Base-by-base conservation (phyloP, 2,888 invertebrate species). In the Leptopterna dolabrata region DNA sequence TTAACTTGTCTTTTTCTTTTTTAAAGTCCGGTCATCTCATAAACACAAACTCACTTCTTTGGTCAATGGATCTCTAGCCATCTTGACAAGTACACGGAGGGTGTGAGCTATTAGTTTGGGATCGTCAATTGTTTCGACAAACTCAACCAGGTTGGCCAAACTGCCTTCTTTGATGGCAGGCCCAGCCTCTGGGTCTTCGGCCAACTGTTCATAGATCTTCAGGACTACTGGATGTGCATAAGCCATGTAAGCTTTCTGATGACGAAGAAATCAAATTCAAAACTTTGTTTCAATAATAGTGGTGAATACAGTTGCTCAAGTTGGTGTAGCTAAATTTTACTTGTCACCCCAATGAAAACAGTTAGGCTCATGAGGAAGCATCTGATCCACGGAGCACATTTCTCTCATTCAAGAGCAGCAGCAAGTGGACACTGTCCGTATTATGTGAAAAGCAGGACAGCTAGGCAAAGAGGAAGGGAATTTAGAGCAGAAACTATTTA, bases 41-140 rank as follows among this genome's bases (percentile, higher is more conserved):
- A 2, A 36, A 36, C 36, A 36, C 7, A 7, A 24, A 36, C 76
- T 29, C 29, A 86, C 86, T 36, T 86, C 86, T 51, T 76, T 86
- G 29, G 86, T 76, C 45, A 86, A 16, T 16, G 86, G 86, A 76
- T 86, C 86, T 73, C 86, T 43, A n/a, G 76, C 73, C 86, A 86
- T 86, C 51, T 86, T 86, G 4, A 86, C 76, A 19, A 86, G 76
- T 6, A 86, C 86, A 11, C 76, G 51, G 19, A 86, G 41, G 1
- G 86, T 86, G 19, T 86, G 76, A 24, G 76, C 86, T 16, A 86
- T 86, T 0, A 86, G 86, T 47, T 86, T 76, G 2, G 86, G 86
- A 30, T 86, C 76, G 76, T 86, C 76, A n/a, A 86, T 29, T 19
- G 86, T 76, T 13, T 86, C 86, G 2, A 86, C 86, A 45, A 86